A percentile compares a stretch with the other conserved stretches of the same genome.
These are phyloP conservation scores for Bombus polaris DNA, from an alignment of 1,140 invertebrate species.

Conservation along the genomic window DNA sequence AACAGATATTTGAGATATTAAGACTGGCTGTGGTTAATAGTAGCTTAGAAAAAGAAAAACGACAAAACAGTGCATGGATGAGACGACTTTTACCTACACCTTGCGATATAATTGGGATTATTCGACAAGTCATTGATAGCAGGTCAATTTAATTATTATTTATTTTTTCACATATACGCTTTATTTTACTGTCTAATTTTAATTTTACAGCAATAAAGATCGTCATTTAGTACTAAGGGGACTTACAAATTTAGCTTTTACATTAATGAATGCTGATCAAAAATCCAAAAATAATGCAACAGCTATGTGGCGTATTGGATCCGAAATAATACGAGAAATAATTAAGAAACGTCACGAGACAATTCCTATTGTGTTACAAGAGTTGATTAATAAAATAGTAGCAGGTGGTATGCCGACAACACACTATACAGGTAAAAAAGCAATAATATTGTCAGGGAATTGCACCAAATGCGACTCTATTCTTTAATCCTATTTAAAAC, in stretches of 20 bases:
- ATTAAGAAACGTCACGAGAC: slow-evolving; percentile 81
- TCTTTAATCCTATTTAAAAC: slow-evolving; percentile 5
- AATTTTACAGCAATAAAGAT: slow-evolving; percentile 79
- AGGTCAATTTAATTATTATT: slow-evolving; percentile 75
- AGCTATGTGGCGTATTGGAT: slow-evolving; percentile 79
- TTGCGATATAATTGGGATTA: slow-evolving; percentile 78
- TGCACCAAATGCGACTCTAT: not conserved
- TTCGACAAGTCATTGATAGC: slow-evolving; percentile 81
- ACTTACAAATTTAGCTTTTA: slow-evolving; percentile 83
- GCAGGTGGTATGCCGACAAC: slow-evolving; percentile 71
- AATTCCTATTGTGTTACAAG: slow-evolving; percentile 79
- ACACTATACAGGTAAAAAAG: slow-evolving; percentile 82
- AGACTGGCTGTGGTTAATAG: slow-evolving; percentile 78
- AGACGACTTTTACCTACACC: slow-evolving; percentile 76
- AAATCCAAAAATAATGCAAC: slow-evolving; percentile 68
- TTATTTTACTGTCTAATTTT: not conserved
- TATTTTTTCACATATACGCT: not conserved
- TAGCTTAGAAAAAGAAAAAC: slow-evolving; percentile 81
- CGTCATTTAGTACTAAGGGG: slow-evolving; percentile 83
- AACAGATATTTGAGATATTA: slow-evolving; percentile 81
- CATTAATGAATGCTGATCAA: slow-evolving; percentile 79
- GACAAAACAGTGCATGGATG: slow-evolving; percentile 83
- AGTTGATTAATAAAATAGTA: slow-evolving; percentile 81
- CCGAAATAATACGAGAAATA: slow-evolving; percentile 82
- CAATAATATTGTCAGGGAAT: not conserved